Base-by-base conservation (phyloP, 2,888 invertebrate species). In the Thyatira batis region DNA sequence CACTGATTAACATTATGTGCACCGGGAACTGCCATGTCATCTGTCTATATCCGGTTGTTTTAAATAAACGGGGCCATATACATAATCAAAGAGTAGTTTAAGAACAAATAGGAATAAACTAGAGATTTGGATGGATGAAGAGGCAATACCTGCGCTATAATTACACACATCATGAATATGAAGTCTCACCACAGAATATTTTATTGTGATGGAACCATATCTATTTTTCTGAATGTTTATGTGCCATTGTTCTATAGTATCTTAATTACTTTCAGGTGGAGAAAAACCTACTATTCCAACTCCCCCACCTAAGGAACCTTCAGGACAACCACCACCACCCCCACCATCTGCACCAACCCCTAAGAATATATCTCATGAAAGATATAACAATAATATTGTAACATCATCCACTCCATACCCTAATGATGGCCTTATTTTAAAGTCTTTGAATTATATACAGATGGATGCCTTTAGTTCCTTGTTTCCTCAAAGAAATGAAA, bases 361-460 rank as follows among this genome's bases (percentile, higher is more conserved):
- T 53, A 58, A 76, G 48, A 68, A 76, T 17, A 50, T 65, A 13
- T 69, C 45, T 48, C 55, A 71, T 55, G 54, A 63, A 33, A 39
- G 53, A 49, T 45, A 63, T 56, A 55, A 69, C 33, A 58, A 52
- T 49, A 39, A 52, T 49, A 39, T 54, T n/a, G 58, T 58, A 53
- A 54, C 57, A 25, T 57, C 75, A 17, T 45, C 69, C 21, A 89
- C 88, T 25, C 92, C 92, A 20, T 92, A 89, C 56, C 92, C 92
- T 20, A 82, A 89, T 62, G 84, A 84, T 51, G 91, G 92, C 20
- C 61, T 92, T 5, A 86, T 92, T 60, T 73, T 91, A 11, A 83
- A 89, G 58, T 92, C 92, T 21, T 78, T 92, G 1, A 92, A 92
- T 65, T 92, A 92, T 59, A 89, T 92, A 55, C 89, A 92, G 71